Evolutionary conservation across 2,888 invertebrate genomes (phyloP).

Genomic region (Apotomis capreana): DNA sequence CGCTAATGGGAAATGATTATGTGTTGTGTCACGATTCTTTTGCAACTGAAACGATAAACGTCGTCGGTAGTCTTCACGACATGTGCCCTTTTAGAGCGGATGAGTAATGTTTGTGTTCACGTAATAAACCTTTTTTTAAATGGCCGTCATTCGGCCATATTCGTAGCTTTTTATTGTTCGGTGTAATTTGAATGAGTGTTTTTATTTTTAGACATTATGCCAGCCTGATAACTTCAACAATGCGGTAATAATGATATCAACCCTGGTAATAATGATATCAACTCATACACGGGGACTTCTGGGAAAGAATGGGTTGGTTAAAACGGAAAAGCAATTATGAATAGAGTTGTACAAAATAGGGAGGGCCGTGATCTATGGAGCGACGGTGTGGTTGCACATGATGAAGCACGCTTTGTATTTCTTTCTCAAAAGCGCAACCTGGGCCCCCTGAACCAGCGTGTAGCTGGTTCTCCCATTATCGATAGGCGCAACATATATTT

Average conservation of each 20-base stretch:
- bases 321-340: no score
- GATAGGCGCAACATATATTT: no score
- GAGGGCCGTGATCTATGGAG: no score
- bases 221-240: slow-evolving; percentile 6
- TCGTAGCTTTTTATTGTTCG: slow-evolving; percentile 30
- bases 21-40: slow-evolving; percentile 37
- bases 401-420: no score
- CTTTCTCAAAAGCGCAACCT: no score
- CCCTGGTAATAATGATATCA: background rate
- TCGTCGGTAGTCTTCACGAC: background rate
- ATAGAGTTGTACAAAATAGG: no score
- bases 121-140: slow-evolving; percentile 44
- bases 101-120: slow-evolving; percentile 42
- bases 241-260: background rate
- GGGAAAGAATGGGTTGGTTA: background rate
- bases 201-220: slow-evolving; percentile 12
- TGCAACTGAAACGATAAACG: background rate
- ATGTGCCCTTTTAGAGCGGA: slow-evolving; percentile 11
- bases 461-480: no score
- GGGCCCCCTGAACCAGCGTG: no score
- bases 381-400: no score
- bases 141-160: slow-evolving; percentile 33
- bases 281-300: background rate
- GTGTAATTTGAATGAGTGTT: slow-evolving; percentile 20
- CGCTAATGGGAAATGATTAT: slow-evolving; percentile 46